These are phyloP conservation scores for Melanophora roralis DNA, from an alignment of 2,888 invertebrate species.

Conservation along the genomic window DNA sequence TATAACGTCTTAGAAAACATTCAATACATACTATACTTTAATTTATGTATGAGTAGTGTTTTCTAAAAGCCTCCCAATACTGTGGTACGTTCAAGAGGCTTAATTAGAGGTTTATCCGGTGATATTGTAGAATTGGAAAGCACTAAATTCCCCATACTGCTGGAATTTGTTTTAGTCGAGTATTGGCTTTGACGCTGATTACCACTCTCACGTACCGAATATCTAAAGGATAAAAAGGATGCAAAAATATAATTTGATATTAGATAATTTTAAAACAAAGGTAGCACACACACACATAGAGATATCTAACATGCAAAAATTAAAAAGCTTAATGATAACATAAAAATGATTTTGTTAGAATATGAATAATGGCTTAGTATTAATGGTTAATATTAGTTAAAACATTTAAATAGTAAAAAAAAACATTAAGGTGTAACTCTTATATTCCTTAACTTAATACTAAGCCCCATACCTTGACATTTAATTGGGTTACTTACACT, in stretches of 20 bases:
- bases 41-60: too few relatives aligned
- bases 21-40: too few relatives aligned
- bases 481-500: constrained; percentile 27
- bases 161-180: constrained; percentile 75
- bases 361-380: neutral
- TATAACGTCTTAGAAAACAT: too few relatives aligned
- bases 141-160: constrained; percentile 71
- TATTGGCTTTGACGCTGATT: constrained; percentile 76
- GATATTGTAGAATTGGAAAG: constrained; percentile 29
- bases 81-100: constrained; percentile 65
- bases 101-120: constrained; percentile 71
- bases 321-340: neutral
- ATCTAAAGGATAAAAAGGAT: constrained; percentile 65
- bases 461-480: too few relatives aligned
- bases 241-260: neutral
- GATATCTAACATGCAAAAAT: constrained; percentile 10
- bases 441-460: too few relatives aligned
- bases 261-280: neutral
- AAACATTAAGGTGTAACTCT: too few relatives aligned
- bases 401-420: too few relatives aligned
- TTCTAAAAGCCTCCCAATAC: constrained; percentile 59
- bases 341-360: neutral
- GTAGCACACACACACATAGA: neutral
- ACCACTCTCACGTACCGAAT: constrained; percentile 71
- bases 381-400: too few relatives aligned